These are phyloP conservation scores for Sphecodes monilicornis DNA, from an alignment of 2,888 invertebrate genomes.

Conservation along the genomic window DNA sequence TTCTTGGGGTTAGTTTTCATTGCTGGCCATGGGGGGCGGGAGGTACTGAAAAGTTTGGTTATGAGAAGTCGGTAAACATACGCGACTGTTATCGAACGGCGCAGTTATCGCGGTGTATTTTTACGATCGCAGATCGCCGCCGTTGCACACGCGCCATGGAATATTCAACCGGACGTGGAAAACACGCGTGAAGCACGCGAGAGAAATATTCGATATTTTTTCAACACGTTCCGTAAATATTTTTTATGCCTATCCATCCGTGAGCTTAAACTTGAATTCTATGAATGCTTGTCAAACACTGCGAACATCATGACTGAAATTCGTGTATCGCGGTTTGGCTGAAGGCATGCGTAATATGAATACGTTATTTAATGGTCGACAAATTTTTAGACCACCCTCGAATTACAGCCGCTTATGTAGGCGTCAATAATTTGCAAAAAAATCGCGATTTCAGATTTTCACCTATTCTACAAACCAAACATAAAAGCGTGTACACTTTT, in stretches of 20 bases:
- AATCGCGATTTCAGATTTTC: neutral
- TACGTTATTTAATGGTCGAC: constrained; percentile 26
- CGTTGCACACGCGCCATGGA: constrained; percentile 24
- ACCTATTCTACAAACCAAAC: neutral
- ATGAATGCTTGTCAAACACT: constrained; percentile 57
- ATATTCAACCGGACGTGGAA: constrained; percentile 46
- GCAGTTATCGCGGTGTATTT: constrained; percentile 59
- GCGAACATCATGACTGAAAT: constrained; percentile 28
- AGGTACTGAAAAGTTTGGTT: constrained; percentile 61
- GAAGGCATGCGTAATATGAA: constrained; percentile 24
- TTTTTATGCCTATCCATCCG: constrained; percentile 42
- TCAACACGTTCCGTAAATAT: constrained; percentile 57
- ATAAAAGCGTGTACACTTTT: neutral
- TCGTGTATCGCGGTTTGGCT: constrained; percentile 7
- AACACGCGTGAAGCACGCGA: constrained; percentile 41
- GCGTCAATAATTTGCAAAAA: neutral
- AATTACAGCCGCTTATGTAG: neutral
- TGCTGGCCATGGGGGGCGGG: constrained; percentile 23
- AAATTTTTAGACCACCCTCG: neutral
- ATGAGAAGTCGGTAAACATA: constrained; percentile 55
- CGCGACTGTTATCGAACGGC: constrained; percentile 48
- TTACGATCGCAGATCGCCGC: constrained; percentile 37
- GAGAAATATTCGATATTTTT: constrained; percentile 51
- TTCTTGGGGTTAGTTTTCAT: constrained; percentile 63
- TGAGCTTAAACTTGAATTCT: constrained; percentile 46